Percentiles rank a stretch among this genome's conserved stretches.
Conservation (phyloP, 1,140 invertebrate genomes). For the Drosophila simulans region DNA sequence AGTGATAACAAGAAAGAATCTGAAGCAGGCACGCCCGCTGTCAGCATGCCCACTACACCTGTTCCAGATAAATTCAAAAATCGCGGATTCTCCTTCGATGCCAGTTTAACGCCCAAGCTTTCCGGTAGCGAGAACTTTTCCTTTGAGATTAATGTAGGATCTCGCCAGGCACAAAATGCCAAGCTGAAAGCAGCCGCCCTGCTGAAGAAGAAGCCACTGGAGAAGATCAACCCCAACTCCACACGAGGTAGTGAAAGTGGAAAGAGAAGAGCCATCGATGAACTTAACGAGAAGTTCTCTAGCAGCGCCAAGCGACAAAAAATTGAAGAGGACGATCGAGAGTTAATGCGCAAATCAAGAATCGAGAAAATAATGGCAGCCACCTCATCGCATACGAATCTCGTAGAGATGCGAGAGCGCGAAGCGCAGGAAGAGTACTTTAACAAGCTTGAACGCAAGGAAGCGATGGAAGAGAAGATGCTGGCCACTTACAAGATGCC, state of each 20-base stretch:
- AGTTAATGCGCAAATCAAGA: constrained; percentile 87
- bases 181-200: constrained; percentile 88
- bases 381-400: constrained; percentile 90
- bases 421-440: constrained; percentile 95
- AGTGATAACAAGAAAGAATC: background rate
- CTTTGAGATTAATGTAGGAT: constrained; percentile 88
- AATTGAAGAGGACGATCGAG: constrained; percentile 84
- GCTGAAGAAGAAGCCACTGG: constrained; percentile 88
- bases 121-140: constrained; percentile 81
- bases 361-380: constrained; percentile 92
- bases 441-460: constrained; percentile 93
- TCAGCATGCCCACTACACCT: constrained; percentile 27
- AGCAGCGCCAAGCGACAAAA: constrained; percentile 85
- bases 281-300: constrained; percentile 84
- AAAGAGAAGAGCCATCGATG: constrained; percentile 86
- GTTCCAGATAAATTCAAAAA: constrained; percentile 80
- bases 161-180: constrained; percentile 86
- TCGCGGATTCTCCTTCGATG: constrained; percentile 65
- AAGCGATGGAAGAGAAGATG: constrained; percentile 97
- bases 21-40: background rate
- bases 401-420: constrained; percentile 90
- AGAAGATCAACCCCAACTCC: constrained; percentile 89
- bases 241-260: constrained; percentile 85
- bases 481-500: constrained; percentile 91
- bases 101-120: constrained; percentile 63